Conservation (phyloP, 2,113 vertebrate species). For the Gorsachius goisagi region DNA sequence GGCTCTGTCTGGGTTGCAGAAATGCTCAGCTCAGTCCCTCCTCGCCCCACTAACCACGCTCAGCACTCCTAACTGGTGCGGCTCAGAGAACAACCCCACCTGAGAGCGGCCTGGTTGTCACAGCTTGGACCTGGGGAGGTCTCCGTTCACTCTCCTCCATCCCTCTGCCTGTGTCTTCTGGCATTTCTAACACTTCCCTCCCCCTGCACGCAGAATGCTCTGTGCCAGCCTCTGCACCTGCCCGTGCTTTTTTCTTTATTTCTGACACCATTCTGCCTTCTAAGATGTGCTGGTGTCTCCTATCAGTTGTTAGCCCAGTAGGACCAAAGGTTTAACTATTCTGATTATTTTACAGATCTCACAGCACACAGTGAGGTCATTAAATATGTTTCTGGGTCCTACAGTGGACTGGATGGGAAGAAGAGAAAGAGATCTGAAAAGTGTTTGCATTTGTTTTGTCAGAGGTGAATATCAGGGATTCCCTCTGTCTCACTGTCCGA, state of each 20-base stretch:
- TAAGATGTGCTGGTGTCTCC: not conserved
- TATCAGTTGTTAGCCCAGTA: not conserved
- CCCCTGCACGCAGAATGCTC: not conserved
- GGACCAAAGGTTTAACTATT: not conserved
- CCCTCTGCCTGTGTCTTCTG: not conserved
- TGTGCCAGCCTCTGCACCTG: not conserved
- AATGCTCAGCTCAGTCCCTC: not conserved
- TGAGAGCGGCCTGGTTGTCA: not conserved
- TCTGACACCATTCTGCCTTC: not conserved
- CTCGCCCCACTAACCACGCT: not conserved
- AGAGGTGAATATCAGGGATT: not conserved
- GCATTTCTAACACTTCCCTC: not conserved
- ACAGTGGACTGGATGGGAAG: not conserved
- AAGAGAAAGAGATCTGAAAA: not conserved
- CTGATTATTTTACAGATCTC: not conserved
- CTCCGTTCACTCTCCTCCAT: not conserved
- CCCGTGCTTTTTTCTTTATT: not conserved
- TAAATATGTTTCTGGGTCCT: not conserved
- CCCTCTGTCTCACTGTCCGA: not conserved
- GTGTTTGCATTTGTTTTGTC: not conserved
- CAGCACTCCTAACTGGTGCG: fast-evolving
- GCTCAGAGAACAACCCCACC: not conserved
- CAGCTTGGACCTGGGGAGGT: not conserved
- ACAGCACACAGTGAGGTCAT: not conserved
- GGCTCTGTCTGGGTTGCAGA: not conserved